A percentile compares a stretch with the other conserved stretches of the same genome.
phyloP scores from a whole-genome alignment of 2,113 vertebrate genomes.

The Platichthys stellatus region DNA sequence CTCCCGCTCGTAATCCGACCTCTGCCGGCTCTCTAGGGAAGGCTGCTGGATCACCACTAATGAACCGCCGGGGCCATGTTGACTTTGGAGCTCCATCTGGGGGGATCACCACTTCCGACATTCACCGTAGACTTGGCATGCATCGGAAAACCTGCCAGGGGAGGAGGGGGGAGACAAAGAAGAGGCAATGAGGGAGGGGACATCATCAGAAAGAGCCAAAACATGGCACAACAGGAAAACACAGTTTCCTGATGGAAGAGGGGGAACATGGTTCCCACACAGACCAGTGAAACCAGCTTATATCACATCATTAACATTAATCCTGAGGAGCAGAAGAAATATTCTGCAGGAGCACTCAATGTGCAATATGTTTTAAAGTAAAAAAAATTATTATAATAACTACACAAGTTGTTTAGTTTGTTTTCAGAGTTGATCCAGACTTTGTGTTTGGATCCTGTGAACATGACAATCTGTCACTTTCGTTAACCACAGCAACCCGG shows the following conservation, averaged over 20 bases:
- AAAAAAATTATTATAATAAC: not conserved
- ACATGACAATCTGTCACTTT: conserved; percentile 49
- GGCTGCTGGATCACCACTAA: conserved; percentile 92
- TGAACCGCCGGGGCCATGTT: conserved; percentile 89
- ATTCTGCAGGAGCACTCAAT: too few relatives aligned
- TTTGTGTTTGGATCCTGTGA: conserved; percentile 35
- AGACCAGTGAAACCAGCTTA: too few relatives aligned
- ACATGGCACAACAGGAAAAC: conserved; percentile 41
- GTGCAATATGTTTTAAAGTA: too few relatives aligned
- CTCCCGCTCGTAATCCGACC: conserved; percentile 90
- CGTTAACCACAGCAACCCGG: conserved; percentile 46
- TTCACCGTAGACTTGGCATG: conserved; percentile 91
- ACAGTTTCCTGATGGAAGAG: conserved; percentile 1
- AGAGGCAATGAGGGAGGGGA: conserved; percentile 45
- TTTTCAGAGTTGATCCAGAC: not conserved
- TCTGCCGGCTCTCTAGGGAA: conserved; percentile 86
- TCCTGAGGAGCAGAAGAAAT: not conserved
- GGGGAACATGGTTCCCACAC: not conserved
- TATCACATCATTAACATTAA: too few relatives aligned
- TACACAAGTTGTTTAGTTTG: not conserved
- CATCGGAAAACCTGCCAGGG: conserved; percentile 92
- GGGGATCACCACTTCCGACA: conserved; percentile 90
- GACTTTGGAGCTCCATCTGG: conserved; percentile 97
- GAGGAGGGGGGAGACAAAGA: conserved; percentile 48
- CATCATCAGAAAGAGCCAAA: conserved; percentile 53